Percentiles rank a stretch among this genome's conserved stretches.
Conservation (phyloP, 2,888 invertebrate species). For the Thecophora atra region DNA sequence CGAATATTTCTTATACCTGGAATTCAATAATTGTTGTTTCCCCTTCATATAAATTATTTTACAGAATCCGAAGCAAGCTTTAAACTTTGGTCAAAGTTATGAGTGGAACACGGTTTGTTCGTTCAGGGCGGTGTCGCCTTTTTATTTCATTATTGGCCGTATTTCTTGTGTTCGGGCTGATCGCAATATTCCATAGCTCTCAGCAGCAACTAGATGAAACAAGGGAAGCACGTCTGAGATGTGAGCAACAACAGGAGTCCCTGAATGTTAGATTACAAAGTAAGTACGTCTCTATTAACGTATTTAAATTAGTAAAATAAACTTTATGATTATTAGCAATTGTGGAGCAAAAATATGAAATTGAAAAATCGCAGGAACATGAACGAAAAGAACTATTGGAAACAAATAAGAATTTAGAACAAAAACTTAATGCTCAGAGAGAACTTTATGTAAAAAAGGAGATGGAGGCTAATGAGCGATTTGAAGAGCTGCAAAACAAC, state of each 20-base stretch:
- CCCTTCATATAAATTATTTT: too few species aligned
- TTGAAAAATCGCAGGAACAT: slow-evolving; percentile 70
- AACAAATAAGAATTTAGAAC: slow-evolving; percentile 67
- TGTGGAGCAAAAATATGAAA: slow-evolving; percentile 69
- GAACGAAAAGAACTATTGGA: slow-evolving; percentile 70
- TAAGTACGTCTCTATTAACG: slow-evolving; percentile 53
- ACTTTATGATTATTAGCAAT: slow-evolving; percentile 66
- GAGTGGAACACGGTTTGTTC: slow-evolving; percentile 68
- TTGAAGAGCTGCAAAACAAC: slow-evolving; percentile 69
- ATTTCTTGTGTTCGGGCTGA: slow-evolving; percentile 68
- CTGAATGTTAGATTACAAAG: slow-evolving; percentile 71
- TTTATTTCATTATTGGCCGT: slow-evolving; percentile 69
- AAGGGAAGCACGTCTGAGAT: slow-evolving; percentile 68
- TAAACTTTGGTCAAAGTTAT: slow-evolving; percentile 40
- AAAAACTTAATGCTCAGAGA: slow-evolving; percentile 68
- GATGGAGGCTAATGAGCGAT: slow-evolving; percentile 68
- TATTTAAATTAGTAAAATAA: slow-evolving; percentile 9
- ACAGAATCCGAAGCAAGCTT: neutral
- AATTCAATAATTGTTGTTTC: too few species aligned
- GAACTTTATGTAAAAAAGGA: slow-evolving; percentile 67
- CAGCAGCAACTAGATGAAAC: slow-evolving; percentile 70
- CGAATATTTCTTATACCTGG: too few species aligned
- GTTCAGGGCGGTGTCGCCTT: slow-evolving; percentile 71
- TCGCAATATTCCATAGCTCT: slow-evolving; percentile 71
- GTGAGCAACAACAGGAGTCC: slow-evolving; percentile 71